Conservation (phyloP, 2,113 vertebrate genomes). For the Halichoerus grypus region DNA sequence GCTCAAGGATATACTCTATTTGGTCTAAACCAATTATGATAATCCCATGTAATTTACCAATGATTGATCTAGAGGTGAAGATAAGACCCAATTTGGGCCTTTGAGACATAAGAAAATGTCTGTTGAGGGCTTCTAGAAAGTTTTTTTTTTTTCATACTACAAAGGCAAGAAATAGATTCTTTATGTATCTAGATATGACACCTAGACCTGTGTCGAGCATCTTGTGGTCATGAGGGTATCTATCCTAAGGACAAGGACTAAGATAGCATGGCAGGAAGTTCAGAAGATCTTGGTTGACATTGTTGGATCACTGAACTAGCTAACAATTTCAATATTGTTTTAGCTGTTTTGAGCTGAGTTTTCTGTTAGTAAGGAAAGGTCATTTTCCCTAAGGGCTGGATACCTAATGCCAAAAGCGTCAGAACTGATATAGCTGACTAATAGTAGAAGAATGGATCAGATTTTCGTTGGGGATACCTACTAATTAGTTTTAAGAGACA, state of each 20-base stretch:
- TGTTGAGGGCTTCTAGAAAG: background rate
- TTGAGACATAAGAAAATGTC: background rate
- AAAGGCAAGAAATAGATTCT: background rate
- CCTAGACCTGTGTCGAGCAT: background rate
- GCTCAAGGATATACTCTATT: background rate
- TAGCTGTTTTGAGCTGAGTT: background rate
- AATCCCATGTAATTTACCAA: background rate
- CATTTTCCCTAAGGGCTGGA: background rate
- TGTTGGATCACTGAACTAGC: background rate
- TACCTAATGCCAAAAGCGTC: background rate
- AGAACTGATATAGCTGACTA: background rate
- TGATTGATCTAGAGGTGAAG: background rate
- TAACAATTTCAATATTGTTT: constrained; percentile 4
- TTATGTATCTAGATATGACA: background rate
- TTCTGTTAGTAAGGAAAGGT: constrained; percentile 17
- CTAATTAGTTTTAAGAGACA: background rate
- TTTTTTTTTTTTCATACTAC: background rate
- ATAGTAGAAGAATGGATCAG: background rate
- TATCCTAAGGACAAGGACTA: background rate
- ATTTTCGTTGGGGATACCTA: background rate
- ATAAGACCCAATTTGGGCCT: background rate
- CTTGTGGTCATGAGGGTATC: background rate
- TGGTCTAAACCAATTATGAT: background rate
- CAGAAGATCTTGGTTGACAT: background rate
- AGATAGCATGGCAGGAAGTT: background rate